Evolutionary conservation across 2,797 vertebrate species (phyloP), one percentile per base, ranked within the genome.

Genomic region (Bovichtus diacanthus): DNA sequence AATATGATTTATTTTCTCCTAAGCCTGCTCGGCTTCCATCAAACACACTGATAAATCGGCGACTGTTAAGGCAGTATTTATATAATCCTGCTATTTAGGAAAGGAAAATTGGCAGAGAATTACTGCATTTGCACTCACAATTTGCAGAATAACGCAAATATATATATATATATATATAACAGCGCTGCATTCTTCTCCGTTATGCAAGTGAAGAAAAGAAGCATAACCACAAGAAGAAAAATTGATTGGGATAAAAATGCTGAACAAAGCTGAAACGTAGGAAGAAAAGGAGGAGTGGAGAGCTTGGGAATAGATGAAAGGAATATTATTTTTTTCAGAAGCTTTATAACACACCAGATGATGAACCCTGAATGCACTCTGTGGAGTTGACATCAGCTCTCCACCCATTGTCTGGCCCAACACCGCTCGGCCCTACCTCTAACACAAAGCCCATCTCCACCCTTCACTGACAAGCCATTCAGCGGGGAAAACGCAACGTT

Each of bases 341-440:
- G 80, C 87, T 87, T 86, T 84, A 61, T 71, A 85, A 82, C 71
- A 36, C 67, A 61, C 49, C 84, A 83, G 80, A 91, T 91, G 88
- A 91, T 90, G 91, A 92, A 94, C 91, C 88, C 72, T 88, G 86
- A 93, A 92, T 91, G 89, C 89, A 87, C 92, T 90, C 82, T 75
- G 50, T 34, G 21, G 54, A 83, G 82, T 85, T 85, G 85, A 89
- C 86, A 90, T 89, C 62, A 21, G 79, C 78, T 86, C 87, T 72
- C 87, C 83, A 70, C 79, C 82, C 87, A 87, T 92, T 92, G 93
- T 93, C 85, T 90, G 75, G 85, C 58, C 87, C 81, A 72, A 80
- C 85, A 78, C 83, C 39, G 63, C 80, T 76, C 82, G 66, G 87
- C 81, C 82, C 80, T 78, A 78, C 84, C 84, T 73, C 74, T 78